A percentile compares a stretch with the other conserved stretches of the same genome.
Conservation (phyloP, 1,140 invertebrate genomes). For the Homalodisca vitripennis region DNA sequence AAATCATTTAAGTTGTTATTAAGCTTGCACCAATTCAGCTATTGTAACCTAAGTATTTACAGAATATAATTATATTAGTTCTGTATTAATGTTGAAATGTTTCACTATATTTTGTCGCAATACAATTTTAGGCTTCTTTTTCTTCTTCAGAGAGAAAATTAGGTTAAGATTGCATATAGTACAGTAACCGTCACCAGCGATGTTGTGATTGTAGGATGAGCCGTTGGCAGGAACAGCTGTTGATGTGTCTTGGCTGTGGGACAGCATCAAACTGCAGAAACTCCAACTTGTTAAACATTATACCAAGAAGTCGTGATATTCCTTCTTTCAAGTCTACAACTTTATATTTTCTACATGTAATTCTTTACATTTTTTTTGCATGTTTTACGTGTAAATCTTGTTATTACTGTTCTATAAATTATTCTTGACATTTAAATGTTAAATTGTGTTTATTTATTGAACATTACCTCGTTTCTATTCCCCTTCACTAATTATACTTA, state of each 20-base stretch:
- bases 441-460: no score
- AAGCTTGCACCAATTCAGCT: no score
- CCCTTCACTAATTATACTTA: no score
- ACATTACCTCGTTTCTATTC: no score
- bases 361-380: no score
- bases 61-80: background rate
- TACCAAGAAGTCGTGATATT: conserved; percentile 2
- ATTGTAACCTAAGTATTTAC: background rate
- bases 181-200: background rate
- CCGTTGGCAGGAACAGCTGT: background rate
- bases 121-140: background rate
- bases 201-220: background rate
- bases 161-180: background rate
- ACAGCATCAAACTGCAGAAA: conserved; percentile 30
- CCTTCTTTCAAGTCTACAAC: no score
- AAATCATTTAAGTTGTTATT: no score
- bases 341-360: no score
- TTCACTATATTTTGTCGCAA: background rate
- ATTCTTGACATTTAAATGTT: no score
- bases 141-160: background rate
- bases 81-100: no score
- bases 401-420: no score
- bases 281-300: conserved; percentile 16
- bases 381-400: no score
- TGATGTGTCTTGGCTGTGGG: conserved; percentile 23